These are phyloP conservation scores for Hirtodrosophila alboralis DNA, from an alignment of 2,888 invertebrate genomes.

Conservation along the genomic window DNA sequence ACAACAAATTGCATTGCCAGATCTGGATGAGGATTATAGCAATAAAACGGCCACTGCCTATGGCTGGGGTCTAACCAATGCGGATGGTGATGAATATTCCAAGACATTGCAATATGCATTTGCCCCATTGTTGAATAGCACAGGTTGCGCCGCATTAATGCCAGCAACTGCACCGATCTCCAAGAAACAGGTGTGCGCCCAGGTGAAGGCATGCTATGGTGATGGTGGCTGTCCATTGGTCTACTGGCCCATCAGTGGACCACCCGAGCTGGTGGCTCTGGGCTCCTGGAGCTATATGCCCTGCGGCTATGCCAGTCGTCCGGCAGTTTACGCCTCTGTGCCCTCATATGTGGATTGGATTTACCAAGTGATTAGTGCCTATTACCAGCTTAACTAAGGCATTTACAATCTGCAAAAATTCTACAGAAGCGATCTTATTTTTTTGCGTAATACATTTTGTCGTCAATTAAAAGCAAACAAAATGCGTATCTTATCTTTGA, in stretches of 20 bases:
- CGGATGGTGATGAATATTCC: conserved; percentile 54
- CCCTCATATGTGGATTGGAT: conserved; percentile 73
- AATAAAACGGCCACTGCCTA: conserved; percentile 58
- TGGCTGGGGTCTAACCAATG: conserved; percentile 75
- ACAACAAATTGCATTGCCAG: conserved; percentile 82
- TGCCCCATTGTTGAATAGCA: conserved; percentile 53
- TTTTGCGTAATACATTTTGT: conserved; percentile 43
- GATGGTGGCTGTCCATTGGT: conserved; percentile 79
- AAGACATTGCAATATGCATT: conserved; percentile 67
- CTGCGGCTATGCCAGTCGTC: conserved; percentile 71
- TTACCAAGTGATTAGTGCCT: conserved; percentile 70
- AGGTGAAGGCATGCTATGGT: conserved; percentile 72
- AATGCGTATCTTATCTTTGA: conserved; percentile 41
- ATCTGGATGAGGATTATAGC: conserved; percentile 57
- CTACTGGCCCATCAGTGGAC: conserved; percentile 62
- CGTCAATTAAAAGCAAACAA: conserved; percentile 44
- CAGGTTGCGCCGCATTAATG: conserved; percentile 48
- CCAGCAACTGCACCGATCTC: conserved; percentile 69
- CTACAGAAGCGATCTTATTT: conserved; percentile 17
- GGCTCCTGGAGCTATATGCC: conserved; percentile 79
- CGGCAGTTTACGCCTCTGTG: conserved; percentile 67
- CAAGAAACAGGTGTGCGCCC: conserved; percentile 59
- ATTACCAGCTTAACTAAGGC: conserved; percentile 61
- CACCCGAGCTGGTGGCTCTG: conserved; percentile 67
- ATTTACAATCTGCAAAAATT: conserved; percentile 2